Base-by-base conservation (phyloP, 2,888 invertebrate species). In the Toxonevra muliebris region DNA sequence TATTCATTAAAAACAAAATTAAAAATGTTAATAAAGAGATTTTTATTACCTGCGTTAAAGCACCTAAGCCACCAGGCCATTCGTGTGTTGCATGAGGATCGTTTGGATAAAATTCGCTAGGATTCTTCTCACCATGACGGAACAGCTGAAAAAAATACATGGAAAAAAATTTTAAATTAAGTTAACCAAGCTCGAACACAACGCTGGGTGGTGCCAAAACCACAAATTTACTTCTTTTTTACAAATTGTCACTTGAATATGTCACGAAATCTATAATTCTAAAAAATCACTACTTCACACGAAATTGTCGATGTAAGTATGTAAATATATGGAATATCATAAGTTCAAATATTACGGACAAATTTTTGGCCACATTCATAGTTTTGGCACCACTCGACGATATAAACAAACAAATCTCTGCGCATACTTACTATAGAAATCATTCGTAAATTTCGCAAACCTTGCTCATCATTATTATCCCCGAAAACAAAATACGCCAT, bases 21-120 rank as follows among this genome's bases (percentile, higher is more conserved):
- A 30, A 30, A 30, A 30, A 30, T 4, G n/a, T n/a, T n/a, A 30
- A 30, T 30, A 30, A 30, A 30, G 7, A 30, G 2, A 30, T 13
- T 7, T 41, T 65, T 52, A 69, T 75, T 69, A 80, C 85, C 79
- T 76, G 78, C 13, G 94, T 94, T 30, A 97, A 87, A 62, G 93
- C 89, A 9, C 95, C 94, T 79, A 89, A 88, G 55, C 96, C 96
- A 75, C 91, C 92, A 5, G 92, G 90, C 96, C 96, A 97, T 63
- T 88, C 87, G 76, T 91, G 89, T 71, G 91, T 87, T 69, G 88
- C 88, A 80, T 94, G 89, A 1, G 93, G 93, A 85, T 97, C 96
- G 78, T 90, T 93, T 13, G 91, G 91, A 81, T 94, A 97, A 2
- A 90, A 88, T 30, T 86, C 83, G 5, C 90, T 88, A 1, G 97